These are phyloP conservation scores for Podocnemis expansa DNA, from an alignment of 2,113 vertebrate genomes.

Conservation along the genomic window DNA sequence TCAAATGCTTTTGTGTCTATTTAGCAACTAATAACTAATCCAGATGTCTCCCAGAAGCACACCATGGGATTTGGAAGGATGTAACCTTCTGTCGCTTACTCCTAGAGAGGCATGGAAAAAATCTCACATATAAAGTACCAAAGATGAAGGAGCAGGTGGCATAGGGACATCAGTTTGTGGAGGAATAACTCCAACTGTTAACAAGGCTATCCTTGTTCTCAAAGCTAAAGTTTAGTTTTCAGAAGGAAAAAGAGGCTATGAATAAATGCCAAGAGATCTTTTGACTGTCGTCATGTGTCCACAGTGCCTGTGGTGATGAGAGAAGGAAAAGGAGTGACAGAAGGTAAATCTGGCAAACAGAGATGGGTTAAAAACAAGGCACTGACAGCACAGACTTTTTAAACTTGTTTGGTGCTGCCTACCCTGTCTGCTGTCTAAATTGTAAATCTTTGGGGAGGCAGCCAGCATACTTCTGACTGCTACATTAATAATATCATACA, in stretches of 20 bases:
- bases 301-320: background rate
- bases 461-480: background rate
- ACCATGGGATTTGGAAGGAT: conserved; percentile 37
- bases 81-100: conserved; percentile 42
- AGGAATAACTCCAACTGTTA: background rate
- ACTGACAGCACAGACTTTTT: background rate
- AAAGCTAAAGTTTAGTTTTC: rapidly evolving
- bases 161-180: background rate
- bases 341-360: no score
- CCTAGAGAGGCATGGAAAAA: conserved; percentile 59
- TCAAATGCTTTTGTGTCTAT: conserved; percentile 45
- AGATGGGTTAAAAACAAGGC: background rate
- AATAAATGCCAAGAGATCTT: background rate
- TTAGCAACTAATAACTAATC: conserved; percentile 18
- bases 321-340: no score
- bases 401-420: background rate
- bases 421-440: background rate
- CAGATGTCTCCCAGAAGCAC: background rate
- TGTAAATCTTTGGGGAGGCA: background rate
- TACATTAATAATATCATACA: background rate
- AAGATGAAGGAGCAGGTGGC: background rate
- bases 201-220: background rate
- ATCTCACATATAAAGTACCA: background rate
- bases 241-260: background rate
- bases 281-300: background rate